Evolutionary conservation across 2,113 vertebrate genomes (phyloP), one percentile per base, ranked within the genome.

Genomic region (Hippocampus comes): DNA sequence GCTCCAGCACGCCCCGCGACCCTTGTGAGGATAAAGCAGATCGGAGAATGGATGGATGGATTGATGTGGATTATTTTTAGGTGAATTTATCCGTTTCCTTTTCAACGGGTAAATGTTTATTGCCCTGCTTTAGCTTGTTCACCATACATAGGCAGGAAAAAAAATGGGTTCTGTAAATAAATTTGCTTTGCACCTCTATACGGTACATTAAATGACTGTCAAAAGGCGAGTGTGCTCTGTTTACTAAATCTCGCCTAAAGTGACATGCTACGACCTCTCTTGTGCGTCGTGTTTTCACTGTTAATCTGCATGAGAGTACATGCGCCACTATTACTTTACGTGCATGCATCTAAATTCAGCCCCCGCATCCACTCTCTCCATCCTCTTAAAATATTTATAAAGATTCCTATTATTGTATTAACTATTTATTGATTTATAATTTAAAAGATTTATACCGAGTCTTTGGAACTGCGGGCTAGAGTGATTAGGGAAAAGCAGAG

Each of bases 391-490:
- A 97, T 96, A 98, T 97, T 95, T 94, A 98, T 92, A 87, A 91
- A 91, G 93, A 92, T 90, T 91, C 93, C 94, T 96, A 94, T 95
- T 95, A 95, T 94, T 93, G 92, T 95, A 98, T 98, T 97, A 97
- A 97, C 93, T 95, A 98, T 96, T 97, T 96, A 97, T 96, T 83
- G 93, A 98, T 98, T 95, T 96, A 94, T 96, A 93, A 96, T 97
- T 97, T 95, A 95, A 95, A 97, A 97, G 94, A 96, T 95, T 94
- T 94, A 95, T 96, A 93, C 90, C 75, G 49, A 74, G 56, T 81
- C 91, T 86, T 90, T 91, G 91, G 92, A 94, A 94, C 92, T 92
- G 72, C 75, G 68, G 80, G 88, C 89, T 87, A 84, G 89, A 90
- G 91, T 75, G 82, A 91, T 86, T 88, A n/a, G n/a, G n/a, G n/a